Evolutionary conservation across 2,797 vertebrate genomes (phyloP).

Genomic region (Scarus forsteni): DNA sequence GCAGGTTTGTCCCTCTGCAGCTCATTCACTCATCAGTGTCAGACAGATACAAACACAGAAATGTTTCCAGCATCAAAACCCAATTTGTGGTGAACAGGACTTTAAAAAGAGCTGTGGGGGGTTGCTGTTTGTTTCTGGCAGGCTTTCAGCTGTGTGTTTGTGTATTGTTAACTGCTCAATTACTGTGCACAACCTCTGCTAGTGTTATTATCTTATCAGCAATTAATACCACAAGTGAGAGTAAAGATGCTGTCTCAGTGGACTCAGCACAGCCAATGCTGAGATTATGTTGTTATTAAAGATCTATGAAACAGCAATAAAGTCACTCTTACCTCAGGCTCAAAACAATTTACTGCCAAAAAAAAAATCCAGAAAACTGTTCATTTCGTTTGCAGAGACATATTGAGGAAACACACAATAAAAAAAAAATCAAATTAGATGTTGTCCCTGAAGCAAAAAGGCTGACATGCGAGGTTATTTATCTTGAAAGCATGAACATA

Average conservation of each 20-base stretch:
- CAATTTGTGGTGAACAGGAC: slow-evolving; percentile 34
- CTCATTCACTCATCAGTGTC: slow-evolving; percentile 10
- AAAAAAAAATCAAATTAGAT: slow-evolving; percentile 27
- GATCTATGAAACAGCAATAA: slow-evolving; percentile 32
- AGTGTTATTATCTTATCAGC: slow-evolving; percentile 36
- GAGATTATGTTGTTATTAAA: slow-evolving; percentile 44
- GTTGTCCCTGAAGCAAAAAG: slow-evolving; percentile 42
- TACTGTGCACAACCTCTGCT: slow-evolving; percentile 41
- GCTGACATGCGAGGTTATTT: slow-evolving; percentile 49
- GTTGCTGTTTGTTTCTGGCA: slow-evolving; percentile 13
- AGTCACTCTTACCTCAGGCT: slow-evolving; percentile 3
- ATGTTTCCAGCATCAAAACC: slow-evolving; percentile 11
- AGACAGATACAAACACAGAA: slow-evolving; percentile 7
- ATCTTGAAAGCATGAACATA: slow-evolving; percentile 27
- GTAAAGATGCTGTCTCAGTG: slow-evolving; percentile 23
- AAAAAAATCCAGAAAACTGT: slow-evolving; percentile 9
- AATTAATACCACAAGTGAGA: slow-evolving; percentile 52
- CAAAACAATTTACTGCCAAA: slow-evolving; percentile 11
- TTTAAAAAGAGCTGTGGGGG: slow-evolving; percentile 11
- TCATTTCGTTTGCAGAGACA: slow-evolving; percentile 17
- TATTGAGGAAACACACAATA: slow-evolving; percentile 11
- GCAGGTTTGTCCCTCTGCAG: not conserved
- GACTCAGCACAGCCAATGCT: slow-evolving; percentile 7
- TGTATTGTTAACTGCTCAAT: slow-evolving; percentile 27
- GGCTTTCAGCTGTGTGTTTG: slow-evolving; percentile 6